phyloP scores from a whole-genome alignment of 1,140 invertebrate genomes.

The Caenorhabditis brenneri region DNA sequence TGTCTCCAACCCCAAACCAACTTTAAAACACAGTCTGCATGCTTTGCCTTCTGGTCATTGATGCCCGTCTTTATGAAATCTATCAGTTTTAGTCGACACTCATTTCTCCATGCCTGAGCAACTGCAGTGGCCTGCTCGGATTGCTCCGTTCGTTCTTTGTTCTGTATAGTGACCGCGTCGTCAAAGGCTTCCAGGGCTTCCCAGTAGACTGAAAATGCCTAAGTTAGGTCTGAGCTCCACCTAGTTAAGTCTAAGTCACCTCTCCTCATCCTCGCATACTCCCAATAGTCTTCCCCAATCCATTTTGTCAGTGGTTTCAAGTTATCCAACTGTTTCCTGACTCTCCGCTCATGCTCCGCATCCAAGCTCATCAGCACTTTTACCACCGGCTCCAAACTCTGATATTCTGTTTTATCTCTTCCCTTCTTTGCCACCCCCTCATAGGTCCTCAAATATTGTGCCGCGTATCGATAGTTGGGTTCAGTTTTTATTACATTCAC shows the following conservation, averaged over 20 bases:
- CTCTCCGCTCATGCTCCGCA: neutral
- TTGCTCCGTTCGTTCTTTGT: neutral
- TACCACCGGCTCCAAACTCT: neutral
- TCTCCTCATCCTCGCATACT: neutral
- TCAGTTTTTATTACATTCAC: neutral
- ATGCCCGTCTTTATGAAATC: neutral
- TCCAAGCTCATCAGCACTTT: neutral
- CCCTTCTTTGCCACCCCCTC: neutral
- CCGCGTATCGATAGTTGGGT: neutral
- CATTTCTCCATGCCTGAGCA: neutral
- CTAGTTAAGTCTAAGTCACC: neutral
- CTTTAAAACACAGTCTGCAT: neutral
- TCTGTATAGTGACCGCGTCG: neutral
- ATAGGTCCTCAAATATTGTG: neutral
- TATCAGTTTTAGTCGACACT: neutral
- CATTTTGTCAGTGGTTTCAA: neutral
- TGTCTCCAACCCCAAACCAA: neutral
- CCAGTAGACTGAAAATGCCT: neutral
- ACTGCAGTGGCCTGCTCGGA: neutral
- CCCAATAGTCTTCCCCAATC: constrained; percentile 13
- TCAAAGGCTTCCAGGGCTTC: neutral
- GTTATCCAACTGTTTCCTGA: neutral
- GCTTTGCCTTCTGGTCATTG: neutral
- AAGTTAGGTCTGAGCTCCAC: no score
- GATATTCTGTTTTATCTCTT: neutral